Base-by-base conservation (phyloP, 2,113 vertebrate species). In the Ochotona curzoniae region DNA sequence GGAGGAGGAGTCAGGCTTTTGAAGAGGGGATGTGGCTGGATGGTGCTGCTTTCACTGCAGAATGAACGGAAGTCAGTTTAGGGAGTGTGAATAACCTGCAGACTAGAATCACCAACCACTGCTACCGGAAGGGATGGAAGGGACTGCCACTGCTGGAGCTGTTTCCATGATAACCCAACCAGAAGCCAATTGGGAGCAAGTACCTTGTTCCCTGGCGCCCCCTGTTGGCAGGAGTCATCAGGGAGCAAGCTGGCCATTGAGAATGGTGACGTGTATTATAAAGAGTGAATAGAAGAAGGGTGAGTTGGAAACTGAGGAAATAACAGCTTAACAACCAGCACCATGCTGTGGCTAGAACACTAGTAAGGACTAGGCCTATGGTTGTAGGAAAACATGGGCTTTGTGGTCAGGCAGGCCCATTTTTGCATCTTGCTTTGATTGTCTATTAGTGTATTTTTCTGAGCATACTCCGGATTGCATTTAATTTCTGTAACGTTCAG, bases 341-440 rank as follows among this genome's bases (percentile, higher is more conserved):
- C 60, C 49, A 9, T 26, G 51, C 81, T 69, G 35, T 69, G 70
- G 49, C 57, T 63, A 44, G 66, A 79, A 49, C 38, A 30, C 32
- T 35, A 66, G 35, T 49, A 60, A 70, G 75, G 70, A 38, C 64
- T n/a, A 69, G 5, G 8, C 21, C 49, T 74, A 57, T 28, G 66
- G 2, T 51, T 30, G 5, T 83, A 61, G 67, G 20, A 79, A 96
- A 92, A 25, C 47, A 13, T 12, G n/a, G 47, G 64, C 23, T 70
- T 26, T 7, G 60, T 54, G 49, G 25, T 61, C 61, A 85, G 86
- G 60, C 20, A 63, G n/a, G 60, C 30, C 57, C 38, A 70, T 47
- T 69, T 89, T 88, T 89, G 35, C 54, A 66, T 70, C 67, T 75
- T 85, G 57, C 61, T 79, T 93, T 63, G 69, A 66, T 32, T 9